Percentiles rank a stretch among this genome's conserved stretches.
phyloP scores from a whole-genome alignment of 2,113 vertebrate species.

The Callipepla californica region DNA sequence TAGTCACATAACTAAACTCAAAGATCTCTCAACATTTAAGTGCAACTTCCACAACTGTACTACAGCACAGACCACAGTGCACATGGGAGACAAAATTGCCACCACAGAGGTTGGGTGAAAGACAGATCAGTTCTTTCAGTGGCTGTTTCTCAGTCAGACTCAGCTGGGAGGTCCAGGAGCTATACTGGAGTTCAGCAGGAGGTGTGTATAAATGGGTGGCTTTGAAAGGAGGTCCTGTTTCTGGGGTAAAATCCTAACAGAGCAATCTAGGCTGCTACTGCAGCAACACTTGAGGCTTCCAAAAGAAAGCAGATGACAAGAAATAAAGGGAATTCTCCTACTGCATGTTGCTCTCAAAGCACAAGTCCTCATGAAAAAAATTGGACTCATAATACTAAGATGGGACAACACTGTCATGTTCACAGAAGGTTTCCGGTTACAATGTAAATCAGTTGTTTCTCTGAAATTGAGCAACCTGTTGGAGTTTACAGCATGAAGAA shows the following conservation, averaged over 20 bases:
- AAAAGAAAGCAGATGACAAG: background rate
- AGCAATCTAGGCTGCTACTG: background rate
- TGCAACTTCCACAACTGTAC: background rate
- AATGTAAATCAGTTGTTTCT: background rate
- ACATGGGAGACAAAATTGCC: background rate
- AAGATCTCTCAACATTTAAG: background rate
- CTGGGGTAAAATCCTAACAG: background rate
- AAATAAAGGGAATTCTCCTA: background rate
- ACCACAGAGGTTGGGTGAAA: background rate
- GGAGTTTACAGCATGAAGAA: background rate
- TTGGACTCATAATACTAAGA: background rate
- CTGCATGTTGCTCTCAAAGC: fast-evolving
- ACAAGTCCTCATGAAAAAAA: background rate
- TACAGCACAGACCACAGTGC: background rate
- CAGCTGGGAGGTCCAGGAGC: background rate
- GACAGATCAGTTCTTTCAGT: background rate
- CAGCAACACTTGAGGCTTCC: background rate
- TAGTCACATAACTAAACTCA: background rate
- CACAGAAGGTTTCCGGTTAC: background rate
- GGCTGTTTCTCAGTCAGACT: background rate
- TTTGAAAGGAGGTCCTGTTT: background rate
- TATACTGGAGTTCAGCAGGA: background rate
- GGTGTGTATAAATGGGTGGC: background rate
- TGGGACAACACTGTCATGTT: background rate
- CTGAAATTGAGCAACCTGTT: background rate